These are phyloP conservation scores for Chitala chitala DNA, from an alignment of 2,113 vertebrate genomes.

Conservation along the genomic window DNA sequence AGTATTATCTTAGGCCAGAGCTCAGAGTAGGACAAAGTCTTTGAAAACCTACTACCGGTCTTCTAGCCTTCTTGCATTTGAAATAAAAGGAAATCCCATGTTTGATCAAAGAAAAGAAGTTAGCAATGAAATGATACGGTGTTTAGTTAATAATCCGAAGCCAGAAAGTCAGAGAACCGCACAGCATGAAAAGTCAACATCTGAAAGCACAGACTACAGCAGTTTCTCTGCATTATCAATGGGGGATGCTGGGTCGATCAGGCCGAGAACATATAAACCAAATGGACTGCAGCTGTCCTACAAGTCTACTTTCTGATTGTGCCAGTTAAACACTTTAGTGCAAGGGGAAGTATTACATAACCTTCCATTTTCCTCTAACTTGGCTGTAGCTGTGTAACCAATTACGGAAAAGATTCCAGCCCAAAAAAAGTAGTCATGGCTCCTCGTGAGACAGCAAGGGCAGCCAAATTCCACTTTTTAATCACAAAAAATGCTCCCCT, in stretches of 20 bases:
- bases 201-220: neutral
- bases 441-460: neutral
- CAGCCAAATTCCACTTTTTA: neutral
- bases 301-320: neutral
- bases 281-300: neutral
- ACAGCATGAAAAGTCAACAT: neutral
- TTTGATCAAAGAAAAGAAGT: neutral
- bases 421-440: neutral
- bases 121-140: neutral
- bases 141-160: neutral
- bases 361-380: neutral
- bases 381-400: neutral
- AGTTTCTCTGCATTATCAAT: neutral
- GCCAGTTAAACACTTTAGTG: neutral
- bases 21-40: no score
- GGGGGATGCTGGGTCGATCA: neutral
- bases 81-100: neutral
- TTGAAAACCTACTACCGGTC: no score
- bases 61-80: neutral
- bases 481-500: neutral
- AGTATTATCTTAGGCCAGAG: no score
- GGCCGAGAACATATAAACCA: neutral
- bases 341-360: neutral
- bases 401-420: conserved; percentile 5
- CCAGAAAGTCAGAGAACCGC: neutral